phyloP scores from a whole-genome alignment of 2,888 invertebrate species.

The Patella pellucida region DNA sequence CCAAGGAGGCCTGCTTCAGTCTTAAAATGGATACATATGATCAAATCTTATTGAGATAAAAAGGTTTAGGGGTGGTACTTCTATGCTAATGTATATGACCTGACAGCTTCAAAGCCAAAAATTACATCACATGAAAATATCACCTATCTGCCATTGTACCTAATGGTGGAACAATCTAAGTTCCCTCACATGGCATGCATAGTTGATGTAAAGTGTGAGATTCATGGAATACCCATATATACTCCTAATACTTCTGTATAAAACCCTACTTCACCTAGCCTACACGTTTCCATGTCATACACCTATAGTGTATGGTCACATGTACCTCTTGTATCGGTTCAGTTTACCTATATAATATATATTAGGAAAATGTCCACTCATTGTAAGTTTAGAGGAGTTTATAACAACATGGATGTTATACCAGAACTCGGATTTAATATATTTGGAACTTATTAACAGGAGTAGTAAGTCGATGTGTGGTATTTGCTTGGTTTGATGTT shows the following conservation, averaged over 20 bases:
- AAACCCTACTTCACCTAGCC: conserved; percentile 36
- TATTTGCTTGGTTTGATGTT: conserved; percentile 9
- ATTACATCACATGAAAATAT: conserved; percentile 9
- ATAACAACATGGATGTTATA: too few species aligned
- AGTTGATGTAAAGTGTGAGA: conserved; percentile 18
- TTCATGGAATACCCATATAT: conserved; percentile 36
- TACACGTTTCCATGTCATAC: conserved; percentile 22
- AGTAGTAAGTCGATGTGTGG: conserved; percentile 9
- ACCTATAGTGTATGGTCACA: conserved; percentile 1
- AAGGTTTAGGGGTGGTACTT: background rate
- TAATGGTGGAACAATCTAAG: conserved; percentile 9
- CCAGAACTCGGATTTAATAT: too few species aligned
- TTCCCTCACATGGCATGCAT: conserved; percentile 26
- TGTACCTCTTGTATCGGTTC: background rate
- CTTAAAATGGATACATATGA: conserved; percentile 1
- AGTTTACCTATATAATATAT: too few species aligned
- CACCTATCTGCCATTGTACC: conserved; percentile 10
- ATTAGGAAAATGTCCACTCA: too few species aligned
- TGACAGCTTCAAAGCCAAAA: conserved; percentile 9
- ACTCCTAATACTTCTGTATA: conserved; percentile 41
- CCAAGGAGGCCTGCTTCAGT: background rate
- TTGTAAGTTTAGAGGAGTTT: too few species aligned
- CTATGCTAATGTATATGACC: conserved; percentile 9
- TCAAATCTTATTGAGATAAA: conserved; percentile 9
- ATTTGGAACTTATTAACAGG: conserved; percentile 1